phyloP scores from a whole-genome alignment of 2,888 invertebrate genomes.

The Plagodis pulveraria region DNA sequence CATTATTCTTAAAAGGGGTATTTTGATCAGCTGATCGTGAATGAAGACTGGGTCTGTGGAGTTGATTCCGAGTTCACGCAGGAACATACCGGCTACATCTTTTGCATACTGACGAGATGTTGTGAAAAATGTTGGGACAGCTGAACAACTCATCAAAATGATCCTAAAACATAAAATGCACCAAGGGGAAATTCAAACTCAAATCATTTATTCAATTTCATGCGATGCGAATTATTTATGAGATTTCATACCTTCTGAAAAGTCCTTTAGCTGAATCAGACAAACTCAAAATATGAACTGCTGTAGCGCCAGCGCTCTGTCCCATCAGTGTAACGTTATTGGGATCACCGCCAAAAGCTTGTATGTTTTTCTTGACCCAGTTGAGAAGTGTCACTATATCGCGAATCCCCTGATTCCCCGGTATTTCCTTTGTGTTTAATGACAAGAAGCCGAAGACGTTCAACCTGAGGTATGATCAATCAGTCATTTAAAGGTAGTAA shows the following conservation, averaged over 20 bases:
- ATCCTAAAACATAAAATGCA: constrained; percentile 35
- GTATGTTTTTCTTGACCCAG: no score
- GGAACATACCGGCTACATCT: constrained; percentile 34
- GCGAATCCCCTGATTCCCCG: no score
- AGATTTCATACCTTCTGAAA: constrained; percentile 22
- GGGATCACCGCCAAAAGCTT: constrained; percentile 1
- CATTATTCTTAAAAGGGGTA: constrained; percentile 50
- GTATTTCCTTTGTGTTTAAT: no score
- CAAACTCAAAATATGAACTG: constrained; percentile 44
- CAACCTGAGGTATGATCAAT: no score
- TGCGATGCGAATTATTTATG: no score
- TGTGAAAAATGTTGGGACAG: constrained; percentile 36
- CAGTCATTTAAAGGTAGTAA: no score
- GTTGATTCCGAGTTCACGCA: constrained; percentile 65
- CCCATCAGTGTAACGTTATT: constrained; percentile 47
- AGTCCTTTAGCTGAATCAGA: constrained; percentile 42
- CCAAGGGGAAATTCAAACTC: no score
- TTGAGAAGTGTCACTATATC: no score
- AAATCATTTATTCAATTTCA: no score
- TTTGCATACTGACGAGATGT: constrained; percentile 42
- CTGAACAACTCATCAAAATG: constrained; percentile 44
- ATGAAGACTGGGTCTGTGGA: constrained; percentile 43
- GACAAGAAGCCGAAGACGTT: no score
- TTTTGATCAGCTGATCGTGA: constrained; percentile 38
- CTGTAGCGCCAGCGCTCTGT: constrained; percentile 43